These are phyloP conservation scores for Micromys minutus DNA, from an alignment of 2,113 vertebrate species.

Conservation along the genomic window DNA sequence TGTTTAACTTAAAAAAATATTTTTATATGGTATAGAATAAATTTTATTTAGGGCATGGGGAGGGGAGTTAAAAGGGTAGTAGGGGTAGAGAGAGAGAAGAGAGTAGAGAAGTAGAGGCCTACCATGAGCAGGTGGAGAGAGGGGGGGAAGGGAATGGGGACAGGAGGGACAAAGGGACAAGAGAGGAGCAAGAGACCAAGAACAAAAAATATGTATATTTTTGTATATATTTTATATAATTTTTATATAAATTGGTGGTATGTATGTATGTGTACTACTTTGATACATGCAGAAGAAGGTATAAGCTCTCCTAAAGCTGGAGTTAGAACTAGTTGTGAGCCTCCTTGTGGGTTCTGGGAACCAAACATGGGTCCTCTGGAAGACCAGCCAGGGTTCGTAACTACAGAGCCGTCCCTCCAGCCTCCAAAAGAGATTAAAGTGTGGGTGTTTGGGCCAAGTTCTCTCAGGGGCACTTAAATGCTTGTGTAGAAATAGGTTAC, in stretches of 20 bases:
- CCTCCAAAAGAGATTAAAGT: background rate
- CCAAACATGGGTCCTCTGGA: background rate
- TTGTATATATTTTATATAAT: too few relatives aligned
- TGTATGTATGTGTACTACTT: background rate
- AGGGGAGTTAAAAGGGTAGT: too few relatives aligned
- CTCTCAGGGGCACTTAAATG: background rate
- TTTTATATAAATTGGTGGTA: background rate
- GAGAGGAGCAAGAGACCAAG: too few relatives aligned
- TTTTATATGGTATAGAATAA: too few relatives aligned
- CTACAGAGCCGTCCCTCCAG: background rate
- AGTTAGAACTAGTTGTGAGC: background rate
- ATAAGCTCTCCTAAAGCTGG: background rate
- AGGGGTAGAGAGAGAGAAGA: too few relatives aligned
- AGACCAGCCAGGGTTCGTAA: background rate
- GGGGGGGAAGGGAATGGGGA: too few relatives aligned
- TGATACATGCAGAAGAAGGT: background rate
- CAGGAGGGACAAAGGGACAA: too few relatives aligned
- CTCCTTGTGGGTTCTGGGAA: background rate
- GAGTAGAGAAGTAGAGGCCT: too few relatives aligned
- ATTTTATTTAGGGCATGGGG: too few relatives aligned
- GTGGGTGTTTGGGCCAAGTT: background rate
- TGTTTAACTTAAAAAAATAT: background rate
- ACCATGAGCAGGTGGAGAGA: too few relatives aligned
- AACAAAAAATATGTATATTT: too few relatives aligned
- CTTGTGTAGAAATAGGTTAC: background rate